Percentiles rank a stretch among this genome's conserved stretches.
Conservation (phyloP, 1,140 invertebrate species). For the Lamellibrachia luymesi region DNA sequence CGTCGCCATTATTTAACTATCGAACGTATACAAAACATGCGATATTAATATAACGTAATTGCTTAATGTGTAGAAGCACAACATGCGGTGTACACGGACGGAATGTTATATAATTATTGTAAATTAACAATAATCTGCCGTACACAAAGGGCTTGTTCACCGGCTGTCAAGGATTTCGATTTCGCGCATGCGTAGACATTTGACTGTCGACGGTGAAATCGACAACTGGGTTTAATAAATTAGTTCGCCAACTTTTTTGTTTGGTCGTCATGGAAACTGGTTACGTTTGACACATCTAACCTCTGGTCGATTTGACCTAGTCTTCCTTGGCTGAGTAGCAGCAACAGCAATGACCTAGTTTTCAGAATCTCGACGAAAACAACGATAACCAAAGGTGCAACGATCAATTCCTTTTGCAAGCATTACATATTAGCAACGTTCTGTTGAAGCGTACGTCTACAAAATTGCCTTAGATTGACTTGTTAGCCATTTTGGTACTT, state of each 20-base stretch:
- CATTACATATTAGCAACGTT: background rate
- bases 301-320: background rate
- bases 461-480: background rate
- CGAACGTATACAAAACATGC: background rate
- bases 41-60: background rate
- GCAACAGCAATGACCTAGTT: background rate
- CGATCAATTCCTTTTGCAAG: background rate
- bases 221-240: slow-evolving; percentile 5
- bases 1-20: background rate
- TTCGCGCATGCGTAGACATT: background rate
- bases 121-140: background rate
- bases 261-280: background rate
- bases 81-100: background rate
- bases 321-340: background rate
- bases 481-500: background rate
- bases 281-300: background rate
- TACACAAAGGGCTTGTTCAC: background rate
- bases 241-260: background rate
- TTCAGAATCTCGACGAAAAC: background rate
- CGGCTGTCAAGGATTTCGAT: background rate
- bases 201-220: background rate
- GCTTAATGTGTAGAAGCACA: background rate
- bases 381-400: background rate
- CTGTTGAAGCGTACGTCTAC: background rate
- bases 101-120: background rate